A percentile compares a stretch with the other conserved stretches of the same genome.
These are phyloP conservation scores for Crotalus viridis DNA, from an alignment of 2,113 vertebrate genomes.

Conservation along the genomic window DNA sequence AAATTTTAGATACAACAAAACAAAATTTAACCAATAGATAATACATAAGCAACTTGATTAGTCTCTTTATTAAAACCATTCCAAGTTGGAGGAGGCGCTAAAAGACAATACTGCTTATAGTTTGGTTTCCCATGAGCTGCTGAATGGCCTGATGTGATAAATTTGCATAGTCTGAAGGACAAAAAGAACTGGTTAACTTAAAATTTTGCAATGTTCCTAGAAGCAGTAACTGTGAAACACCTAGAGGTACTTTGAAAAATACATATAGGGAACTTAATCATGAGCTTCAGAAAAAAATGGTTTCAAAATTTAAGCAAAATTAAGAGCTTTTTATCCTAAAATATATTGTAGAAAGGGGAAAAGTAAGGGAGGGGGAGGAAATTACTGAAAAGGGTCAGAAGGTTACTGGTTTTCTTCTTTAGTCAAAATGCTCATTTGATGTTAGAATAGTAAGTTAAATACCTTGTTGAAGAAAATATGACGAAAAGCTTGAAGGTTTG, in stretches of 20 bases:
- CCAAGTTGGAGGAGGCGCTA: conserved; percentile 85
- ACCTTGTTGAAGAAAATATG: conserved; percentile 45
- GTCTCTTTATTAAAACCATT: conserved; percentile 97
- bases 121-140: conserved; percentile 89
- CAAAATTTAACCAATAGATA: conserved; percentile 79
- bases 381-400: conserved; percentile 75
- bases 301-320: conserved; percentile 72
- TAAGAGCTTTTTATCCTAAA: conserved; percentile 81
- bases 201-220: conserved; percentile 84
- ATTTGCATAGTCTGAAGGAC: conserved; percentile 97
- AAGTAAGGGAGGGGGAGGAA: background rate
- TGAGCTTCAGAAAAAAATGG: conserved; percentile 75
- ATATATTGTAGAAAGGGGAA: conserved; percentile 57
- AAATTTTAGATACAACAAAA: conserved; percentile 60
- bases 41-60: conserved; percentile 86
- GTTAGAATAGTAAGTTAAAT: conserved; percentile 48
- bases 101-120: conserved; percentile 93
- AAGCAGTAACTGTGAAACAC: conserved; percentile 86
- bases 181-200: conserved; percentile 99
- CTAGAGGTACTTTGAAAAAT: conserved; percentile 88
- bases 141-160: conserved; percentile 93
- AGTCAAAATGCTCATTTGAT: conserved; percentile 63
- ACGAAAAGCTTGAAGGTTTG: background rate
- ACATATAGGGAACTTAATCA: conserved; percentile 76
- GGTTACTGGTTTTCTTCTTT: conserved; percentile 69